Percentiles rank a stretch among this genome's conserved stretches.
These are phyloP conservation scores for Ellobium chinense DNA, from an alignment of 2,888 invertebrate species.

Conservation along the genomic window DNA sequence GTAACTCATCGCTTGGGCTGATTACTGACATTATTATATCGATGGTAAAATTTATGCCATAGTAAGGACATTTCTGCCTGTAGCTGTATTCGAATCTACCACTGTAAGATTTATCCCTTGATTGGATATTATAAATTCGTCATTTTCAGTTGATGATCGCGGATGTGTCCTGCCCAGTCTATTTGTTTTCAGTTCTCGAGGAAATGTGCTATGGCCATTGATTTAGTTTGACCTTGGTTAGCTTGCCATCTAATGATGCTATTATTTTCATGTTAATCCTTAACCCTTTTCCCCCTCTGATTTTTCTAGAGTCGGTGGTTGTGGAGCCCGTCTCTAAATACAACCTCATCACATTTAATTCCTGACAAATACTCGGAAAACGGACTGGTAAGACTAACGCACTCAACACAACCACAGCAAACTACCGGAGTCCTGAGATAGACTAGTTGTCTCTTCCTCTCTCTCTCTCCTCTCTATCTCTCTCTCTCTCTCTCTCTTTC, in stretches of 20 bases:
- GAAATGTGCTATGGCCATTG: too few relatives aligned
- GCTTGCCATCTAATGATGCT: not conserved
- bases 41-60: too few relatives aligned
- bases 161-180: too few relatives aligned
- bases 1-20: too few relatives aligned
- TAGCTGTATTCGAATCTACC: too few relatives aligned
- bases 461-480: not conserved
- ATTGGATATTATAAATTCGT: too few relatives aligned
- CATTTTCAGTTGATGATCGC: too few relatives aligned
- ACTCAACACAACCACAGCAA: conserved; percentile 7
- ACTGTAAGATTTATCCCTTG: too few relatives aligned
- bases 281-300: conserved; percentile 19
- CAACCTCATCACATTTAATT: conserved; percentile 72
- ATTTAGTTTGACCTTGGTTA: too few relatives aligned
- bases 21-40: too few relatives aligned
- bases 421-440: not conserved
- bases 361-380: conserved; percentile 75
- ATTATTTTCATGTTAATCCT: conserved; percentile 8
- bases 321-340: conserved; percentile 71
- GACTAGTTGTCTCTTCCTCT: not conserved
- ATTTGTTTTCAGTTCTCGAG: too few relatives aligned
- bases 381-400: conserved; percentile 72
- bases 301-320: conserved; percentile 75
- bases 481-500: not conserved
- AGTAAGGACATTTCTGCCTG: too few relatives aligned